Evolutionary conservation across 2,888 invertebrate species (phyloP), one percentile per base, ranked within the genome.

Genomic region (Ichneumoninae sp.): DNA sequence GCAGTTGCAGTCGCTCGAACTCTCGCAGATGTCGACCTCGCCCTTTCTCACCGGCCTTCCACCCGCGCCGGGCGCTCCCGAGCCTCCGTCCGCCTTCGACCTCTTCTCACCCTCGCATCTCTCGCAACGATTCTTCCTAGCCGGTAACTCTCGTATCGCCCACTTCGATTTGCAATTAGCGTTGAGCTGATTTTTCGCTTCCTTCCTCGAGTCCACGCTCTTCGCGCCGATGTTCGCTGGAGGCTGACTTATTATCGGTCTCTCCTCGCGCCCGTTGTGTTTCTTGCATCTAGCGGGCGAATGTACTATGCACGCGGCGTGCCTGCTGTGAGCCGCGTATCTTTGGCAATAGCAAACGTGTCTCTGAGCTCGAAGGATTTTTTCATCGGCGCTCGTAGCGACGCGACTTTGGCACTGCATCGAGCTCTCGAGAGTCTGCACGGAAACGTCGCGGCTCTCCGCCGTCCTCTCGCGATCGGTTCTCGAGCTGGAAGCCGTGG

Each of bases 161-260:
- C 84, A 83, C 52, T 88, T 92, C 5, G 91, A 89, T 70, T 91
- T 93, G 1, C 87, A 87, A 26, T 88, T 91, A 1, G 91, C 90
- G 47, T 93, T 93, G 74, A 92, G 77, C 62, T 92, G 90, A 87
- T 93, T 93, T 47, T 93, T 93, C 1, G 91, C 87, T 50, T 93
- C 93, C 80, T 93, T 93, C 36, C 90, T 88, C 19, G 84, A 86
- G 19, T 84, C 77, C 19, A 79, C 72, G n/a, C 70, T 47, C 10
- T 69, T 82, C 0, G 82, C 13, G 47, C 19, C 80, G 13, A 80
- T 10, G 4, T 60, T 19, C 13, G 40, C 1, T 0, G 54, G 60
- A 7, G 80, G 44, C 52, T 83, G 86, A 36, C 70, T 80, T 33
- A 83, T 80, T n/a, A 79, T 70, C 22, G 82, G 82, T 71, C 77